Conservation (phyloP, 2,888 invertebrate genomes). For the Aphrophora alni region DNA sequence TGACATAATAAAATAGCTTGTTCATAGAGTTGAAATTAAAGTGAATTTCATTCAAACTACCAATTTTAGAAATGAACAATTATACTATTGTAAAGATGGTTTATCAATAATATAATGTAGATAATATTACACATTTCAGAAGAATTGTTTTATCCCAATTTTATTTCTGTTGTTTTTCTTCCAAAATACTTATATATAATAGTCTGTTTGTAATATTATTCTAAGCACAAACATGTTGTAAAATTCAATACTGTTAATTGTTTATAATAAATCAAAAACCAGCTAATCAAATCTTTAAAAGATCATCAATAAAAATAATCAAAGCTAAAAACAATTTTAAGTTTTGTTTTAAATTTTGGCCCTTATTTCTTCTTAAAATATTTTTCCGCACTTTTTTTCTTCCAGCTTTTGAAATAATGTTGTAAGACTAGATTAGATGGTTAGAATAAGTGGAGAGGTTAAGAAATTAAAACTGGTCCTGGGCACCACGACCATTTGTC, state of each 20-base stretch:
- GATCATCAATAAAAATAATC: background rate
- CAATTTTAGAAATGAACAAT: background rate
- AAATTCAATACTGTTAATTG: background rate
- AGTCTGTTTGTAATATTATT: background rate
- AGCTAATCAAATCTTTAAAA: background rate
- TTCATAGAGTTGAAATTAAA: constrained; percentile 2
- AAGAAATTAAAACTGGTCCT: no score
- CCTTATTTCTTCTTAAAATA: background rate
- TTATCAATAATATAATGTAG: background rate
- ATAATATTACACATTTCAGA: background rate
- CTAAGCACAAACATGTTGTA: background rate
- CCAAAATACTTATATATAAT: background rate
- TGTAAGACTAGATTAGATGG: no score
- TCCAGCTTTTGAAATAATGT: no score
- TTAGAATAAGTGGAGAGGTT: no score
- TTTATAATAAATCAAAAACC: background rate
- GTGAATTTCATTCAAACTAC: background rate
- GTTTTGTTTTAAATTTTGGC: background rate
- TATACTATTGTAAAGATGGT: background rate
- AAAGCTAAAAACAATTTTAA: background rate
- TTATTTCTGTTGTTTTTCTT: background rate
- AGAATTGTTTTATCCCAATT: background rate
- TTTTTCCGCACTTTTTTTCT: no score
- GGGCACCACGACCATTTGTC: no score
- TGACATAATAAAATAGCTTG: constrained; percentile 9